A percentile compares a stretch with the other conserved stretches of the same genome.
Evolutionary conservation across 2,113 vertebrate genomes (phyloP).

Genomic region (Megaleporinus macrocephalus): DNA sequence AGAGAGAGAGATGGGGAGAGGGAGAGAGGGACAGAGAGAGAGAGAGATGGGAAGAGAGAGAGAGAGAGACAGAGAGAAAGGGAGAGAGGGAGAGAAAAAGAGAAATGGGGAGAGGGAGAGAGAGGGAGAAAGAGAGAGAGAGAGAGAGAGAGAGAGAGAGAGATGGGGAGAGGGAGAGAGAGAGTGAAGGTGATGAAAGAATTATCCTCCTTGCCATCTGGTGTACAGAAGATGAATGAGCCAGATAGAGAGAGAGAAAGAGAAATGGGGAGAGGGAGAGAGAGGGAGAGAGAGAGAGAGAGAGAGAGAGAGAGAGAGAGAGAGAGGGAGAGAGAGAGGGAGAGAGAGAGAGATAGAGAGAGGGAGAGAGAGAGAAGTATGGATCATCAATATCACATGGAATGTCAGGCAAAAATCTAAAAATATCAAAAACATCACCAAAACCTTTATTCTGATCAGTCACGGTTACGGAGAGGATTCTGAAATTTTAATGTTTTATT

Average conservation of each 20-base stretch:
- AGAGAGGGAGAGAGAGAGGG: background rate
- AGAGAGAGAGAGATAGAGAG: background rate
- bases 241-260: background rate
- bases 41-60: background rate
- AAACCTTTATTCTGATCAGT: background rate
- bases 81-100: background rate
- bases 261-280: slow-evolving; percentile 10
- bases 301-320: slow-evolving; percentile 16
- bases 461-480: too few relatives aligned
- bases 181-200: background rate
- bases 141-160: too few relatives aligned
- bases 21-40: background rate
- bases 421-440: background rate
- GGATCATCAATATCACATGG: background rate
- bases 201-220: background rate
- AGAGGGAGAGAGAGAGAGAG: background rate
- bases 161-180: background rate
- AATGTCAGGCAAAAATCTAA: too few relatives aligned
- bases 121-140: too few relatives aligned
- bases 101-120: too few relatives aligned
- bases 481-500: too few relatives aligned
- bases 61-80: background rate
- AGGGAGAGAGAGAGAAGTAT: slow-evolving; percentile 14
- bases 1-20: too few relatives aligned
- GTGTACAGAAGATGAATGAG: background rate